phyloP scores from a whole-genome alignment of 1,140 invertebrate genomes.

The Agraylea sexmaculata region DNA sequence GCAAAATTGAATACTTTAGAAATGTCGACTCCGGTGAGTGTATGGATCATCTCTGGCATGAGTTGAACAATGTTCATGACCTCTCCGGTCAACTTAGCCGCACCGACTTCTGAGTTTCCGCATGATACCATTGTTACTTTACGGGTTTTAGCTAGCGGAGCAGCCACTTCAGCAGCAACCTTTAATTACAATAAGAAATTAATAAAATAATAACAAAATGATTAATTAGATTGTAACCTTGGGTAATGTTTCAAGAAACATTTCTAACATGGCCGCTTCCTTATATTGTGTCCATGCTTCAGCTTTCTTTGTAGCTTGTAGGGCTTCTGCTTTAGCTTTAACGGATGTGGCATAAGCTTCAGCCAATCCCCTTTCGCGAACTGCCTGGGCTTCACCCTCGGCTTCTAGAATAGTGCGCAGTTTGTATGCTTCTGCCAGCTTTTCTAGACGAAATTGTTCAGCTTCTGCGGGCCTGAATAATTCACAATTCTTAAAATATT shows the following conservation, averaged over 20 bases:
- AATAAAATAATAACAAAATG: too few relatives aligned
- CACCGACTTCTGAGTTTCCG: conserved; percentile 73
- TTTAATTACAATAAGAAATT: conserved; percentile 34
- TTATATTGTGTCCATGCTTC: conserved; percentile 85
- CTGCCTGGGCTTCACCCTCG: conserved; percentile 77
- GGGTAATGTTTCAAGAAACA: conserved; percentile 79
- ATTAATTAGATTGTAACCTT: conserved; percentile 63
- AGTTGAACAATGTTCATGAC: conserved; percentile 74
- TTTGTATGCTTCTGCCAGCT: conserved; percentile 76
- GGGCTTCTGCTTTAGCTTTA: conserved; percentile 84
- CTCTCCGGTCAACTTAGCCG: conserved; percentile 76
- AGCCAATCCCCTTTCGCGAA: conserved; percentile 49
- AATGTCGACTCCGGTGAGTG: conserved; percentile 77
- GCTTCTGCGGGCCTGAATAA: conserved; percentile 81
- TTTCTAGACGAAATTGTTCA: conserved; percentile 77
- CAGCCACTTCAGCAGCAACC: conserved; percentile 83
- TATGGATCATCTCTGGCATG: conserved; percentile 73
- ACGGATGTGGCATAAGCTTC: conserved; percentile 80
- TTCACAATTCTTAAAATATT: too few relatives aligned
- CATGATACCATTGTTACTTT: conserved; percentile 81
- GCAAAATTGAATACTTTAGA: conserved; percentile 54
- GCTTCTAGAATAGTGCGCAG: conserved; percentile 70
- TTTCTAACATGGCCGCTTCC: conserved; percentile 84
- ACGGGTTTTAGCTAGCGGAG: conserved; percentile 73
- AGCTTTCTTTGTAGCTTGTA: conserved; percentile 85